Conservation (phyloP, 2,113 vertebrate genomes). For the Plectropomus leopardus region DNA sequence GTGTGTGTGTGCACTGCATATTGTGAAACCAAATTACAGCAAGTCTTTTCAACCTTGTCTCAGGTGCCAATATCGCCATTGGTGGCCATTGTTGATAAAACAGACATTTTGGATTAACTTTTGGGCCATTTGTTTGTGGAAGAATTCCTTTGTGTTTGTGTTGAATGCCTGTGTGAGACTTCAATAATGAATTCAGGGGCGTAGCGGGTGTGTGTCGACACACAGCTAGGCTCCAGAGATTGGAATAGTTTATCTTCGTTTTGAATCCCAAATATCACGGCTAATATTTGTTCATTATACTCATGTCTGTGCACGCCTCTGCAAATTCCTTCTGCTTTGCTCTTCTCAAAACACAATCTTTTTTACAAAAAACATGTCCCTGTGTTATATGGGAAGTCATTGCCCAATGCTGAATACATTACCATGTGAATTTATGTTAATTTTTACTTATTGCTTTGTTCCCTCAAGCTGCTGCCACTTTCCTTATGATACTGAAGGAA, state of each 20-base stretch:
- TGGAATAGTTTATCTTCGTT: slow-evolving; percentile 67
- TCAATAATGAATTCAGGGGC: slow-evolving; percentile 34
- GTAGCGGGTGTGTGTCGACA: background rate
- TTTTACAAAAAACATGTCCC: slow-evolving; percentile 58
- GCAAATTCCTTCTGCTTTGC: slow-evolving; percentile 56
- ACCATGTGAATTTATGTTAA: slow-evolving; percentile 81
- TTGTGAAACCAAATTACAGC: slow-evolving; percentile 44
- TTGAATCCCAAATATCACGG: slow-evolving; percentile 58
- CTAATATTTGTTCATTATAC: slow-evolving; percentile 73
- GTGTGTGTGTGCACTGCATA: background rate
- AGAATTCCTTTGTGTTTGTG: slow-evolving; percentile 27
- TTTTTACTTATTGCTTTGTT: slow-evolving; percentile 74
- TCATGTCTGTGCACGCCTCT: slow-evolving; percentile 50
- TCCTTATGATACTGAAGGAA: slow-evolving; percentile 52
- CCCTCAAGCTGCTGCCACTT: slow-evolving; percentile 69
- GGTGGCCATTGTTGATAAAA: slow-evolving; percentile 46
- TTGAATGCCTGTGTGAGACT: slow-evolving; percentile 27
- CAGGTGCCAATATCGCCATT: slow-evolving; percentile 45
- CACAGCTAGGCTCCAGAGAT: slow-evolving; percentile 57
- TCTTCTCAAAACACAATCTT: slow-evolving; percentile 50
- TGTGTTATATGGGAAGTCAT: slow-evolving; percentile 65
- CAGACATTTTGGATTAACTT: slow-evolving; percentile 43
- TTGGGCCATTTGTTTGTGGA: slow-evolving; percentile 2
- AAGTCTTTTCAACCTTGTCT: slow-evolving; percentile 30
- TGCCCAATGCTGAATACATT: slow-evolving; percentile 77